Conservation (phyloP, 2,113 vertebrate genomes). For the Hemichromis elongatus region DNA sequence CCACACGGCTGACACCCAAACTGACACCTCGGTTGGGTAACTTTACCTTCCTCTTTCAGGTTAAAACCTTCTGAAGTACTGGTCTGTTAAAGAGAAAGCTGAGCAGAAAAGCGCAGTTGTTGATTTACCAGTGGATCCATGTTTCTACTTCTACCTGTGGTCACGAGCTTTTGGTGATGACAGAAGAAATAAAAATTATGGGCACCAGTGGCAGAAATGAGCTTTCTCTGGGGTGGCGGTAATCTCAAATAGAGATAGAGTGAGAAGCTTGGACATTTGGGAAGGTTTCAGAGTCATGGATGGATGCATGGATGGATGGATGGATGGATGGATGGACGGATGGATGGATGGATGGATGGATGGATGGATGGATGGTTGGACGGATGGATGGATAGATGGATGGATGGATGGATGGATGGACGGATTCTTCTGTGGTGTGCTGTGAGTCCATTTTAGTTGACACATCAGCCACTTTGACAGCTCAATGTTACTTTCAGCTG, state of each 20-base stretch:
- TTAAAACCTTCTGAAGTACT: neutral
- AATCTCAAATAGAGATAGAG: neutral
- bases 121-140: neutral
- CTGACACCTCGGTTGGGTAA: neutral
- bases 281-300: neutral
- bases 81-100: neutral
- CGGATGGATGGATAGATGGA: too few species aligned
- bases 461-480: neutral
- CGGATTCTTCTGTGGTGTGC: fast-evolving
- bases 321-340: fast-evolving
- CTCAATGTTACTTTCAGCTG: neutral
- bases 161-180: neutral
- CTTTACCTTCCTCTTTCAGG: neutral
- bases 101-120: neutral
- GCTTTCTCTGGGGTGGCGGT: neutral
- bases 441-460: neutral
- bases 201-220: too few species aligned
- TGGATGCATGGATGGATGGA: too few species aligned
- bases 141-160: neutral
- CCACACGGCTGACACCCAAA: neutral
- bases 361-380: fast-evolving
- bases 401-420: fast-evolving
- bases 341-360: fast-evolving
- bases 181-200: neutral
- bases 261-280: neutral